phyloP scores from a whole-genome alignment of 2,113 vertebrate species.

The Cacatua alba region DNA sequence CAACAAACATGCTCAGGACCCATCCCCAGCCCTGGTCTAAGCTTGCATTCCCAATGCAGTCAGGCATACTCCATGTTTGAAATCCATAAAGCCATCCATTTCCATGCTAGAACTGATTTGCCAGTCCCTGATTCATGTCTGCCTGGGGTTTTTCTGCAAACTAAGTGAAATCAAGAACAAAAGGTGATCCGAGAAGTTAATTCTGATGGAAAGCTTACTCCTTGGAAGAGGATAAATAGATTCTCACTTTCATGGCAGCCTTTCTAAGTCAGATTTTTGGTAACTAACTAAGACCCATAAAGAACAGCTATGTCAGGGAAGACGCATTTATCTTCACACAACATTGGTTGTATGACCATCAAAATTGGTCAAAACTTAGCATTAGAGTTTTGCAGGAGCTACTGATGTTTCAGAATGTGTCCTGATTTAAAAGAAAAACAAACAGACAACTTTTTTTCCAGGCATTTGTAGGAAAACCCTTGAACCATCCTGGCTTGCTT shows the following conservation, averaged over 20 bases:
- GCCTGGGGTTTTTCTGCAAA: neutral
- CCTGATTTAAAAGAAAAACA: neutral
- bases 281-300: neutral
- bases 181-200: neutral
- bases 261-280: no score
- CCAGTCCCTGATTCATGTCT: neutral
- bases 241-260: neutral
- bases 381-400: neutral
- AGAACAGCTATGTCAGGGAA: neutral
- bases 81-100: neutral
- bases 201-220: neutral
- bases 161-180: neutral
- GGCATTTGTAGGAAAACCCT: neutral
- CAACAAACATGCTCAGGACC: neutral
- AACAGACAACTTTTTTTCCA: neutral
- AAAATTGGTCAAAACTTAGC: neutral
- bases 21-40: neutral
- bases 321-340: neutral
- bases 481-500: neutral
- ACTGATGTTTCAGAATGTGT: neutral
- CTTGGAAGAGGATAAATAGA: neutral
- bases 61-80: neutral
- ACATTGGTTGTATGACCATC: neutral
- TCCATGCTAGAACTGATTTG: neutral
- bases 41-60: rapidly evolving